A percentile compares a stretch with the other conserved stretches of the same genome.
Evolutionary conservation across 2,888 invertebrate genomes (phyloP).

Genomic region (Yponomeuta evonymella): DNA sequence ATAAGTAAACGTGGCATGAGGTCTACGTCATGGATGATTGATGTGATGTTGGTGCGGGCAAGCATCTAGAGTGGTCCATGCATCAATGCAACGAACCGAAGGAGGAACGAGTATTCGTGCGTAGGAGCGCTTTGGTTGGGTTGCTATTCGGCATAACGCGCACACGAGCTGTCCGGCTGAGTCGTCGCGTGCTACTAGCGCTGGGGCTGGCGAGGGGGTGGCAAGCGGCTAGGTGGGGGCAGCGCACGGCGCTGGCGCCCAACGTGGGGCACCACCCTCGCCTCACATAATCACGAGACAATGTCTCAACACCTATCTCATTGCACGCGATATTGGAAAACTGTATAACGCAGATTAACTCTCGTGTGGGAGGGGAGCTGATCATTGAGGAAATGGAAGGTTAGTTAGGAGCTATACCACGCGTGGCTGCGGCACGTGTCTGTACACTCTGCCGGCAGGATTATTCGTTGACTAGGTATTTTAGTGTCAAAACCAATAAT

Average conservation of each 20-base stretch:
- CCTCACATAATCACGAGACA: slow-evolving; percentile 62
- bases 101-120: slow-evolving; percentile 61
- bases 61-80: slow-evolving; percentile 74
- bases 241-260: slow-evolving; percentile 31
- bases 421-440: neutral
- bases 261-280: slow-evolving; percentile 47
- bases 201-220: slow-evolving; percentile 29
- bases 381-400: slow-evolving; percentile 5
- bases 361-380: neutral
- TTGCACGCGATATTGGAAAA: slow-evolving; percentile 27
- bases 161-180: slow-evolving; percentile 55
- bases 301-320: slow-evolving; percentile 53
- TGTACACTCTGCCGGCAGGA: neutral
- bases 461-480: neutral
- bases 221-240: slow-evolving; percentile 31
- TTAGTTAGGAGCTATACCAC: neutral
- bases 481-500: neutral
- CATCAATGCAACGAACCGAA: slow-evolving; percentile 72
- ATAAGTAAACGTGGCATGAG: slow-evolving; percentile 12
- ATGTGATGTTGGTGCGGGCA: slow-evolving; percentile 25
- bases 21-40: slow-evolving; percentile 18
- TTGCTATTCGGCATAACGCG: slow-evolving; percentile 59
- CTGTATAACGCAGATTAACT: slow-evolving; percentile 19
- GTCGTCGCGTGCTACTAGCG: slow-evolving; percentile 61
- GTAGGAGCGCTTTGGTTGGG: slow-evolving; percentile 58